Evolutionary conservation across 2,113 vertebrate species (phyloP).

Genomic region (Ciconia stormi): DNA sequence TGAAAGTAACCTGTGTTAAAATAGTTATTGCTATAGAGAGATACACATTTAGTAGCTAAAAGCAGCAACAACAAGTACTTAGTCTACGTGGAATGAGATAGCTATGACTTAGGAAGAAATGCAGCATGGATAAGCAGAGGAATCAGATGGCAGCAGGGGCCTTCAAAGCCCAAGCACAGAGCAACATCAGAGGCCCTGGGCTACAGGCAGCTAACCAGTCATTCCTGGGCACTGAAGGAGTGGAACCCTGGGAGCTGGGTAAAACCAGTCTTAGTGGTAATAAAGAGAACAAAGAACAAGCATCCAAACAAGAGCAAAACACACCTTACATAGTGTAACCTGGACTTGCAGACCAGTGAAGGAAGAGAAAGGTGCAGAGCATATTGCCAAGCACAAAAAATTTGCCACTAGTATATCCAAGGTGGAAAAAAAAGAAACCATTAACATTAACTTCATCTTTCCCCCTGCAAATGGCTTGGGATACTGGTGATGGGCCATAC

Average conservation of each 20-base stretch:
- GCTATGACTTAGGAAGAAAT: neutral
- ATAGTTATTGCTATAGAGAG: neutral
- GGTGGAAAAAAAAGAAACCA: neutral
- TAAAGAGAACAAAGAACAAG: neutral
- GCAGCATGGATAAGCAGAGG: neutral
- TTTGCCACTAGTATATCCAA: neutral
- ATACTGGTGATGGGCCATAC: rapidly evolving
- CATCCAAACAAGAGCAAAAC: neutral
- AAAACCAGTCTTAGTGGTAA: neutral
- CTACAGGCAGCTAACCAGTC: neutral
- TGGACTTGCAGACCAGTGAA: neutral
- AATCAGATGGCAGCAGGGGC: neutral
- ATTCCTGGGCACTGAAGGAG: neutral
- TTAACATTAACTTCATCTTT: neutral
- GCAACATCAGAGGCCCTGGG: neutral
- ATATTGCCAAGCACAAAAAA: neutral
- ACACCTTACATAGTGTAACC: neutral
- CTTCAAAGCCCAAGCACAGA: neutral
- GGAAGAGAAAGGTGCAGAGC: neutral
- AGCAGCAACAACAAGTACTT: neutral
- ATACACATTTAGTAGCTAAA: neutral
- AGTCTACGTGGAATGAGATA: neutral
- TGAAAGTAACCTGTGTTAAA: neutral
- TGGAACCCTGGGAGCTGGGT: neutral
- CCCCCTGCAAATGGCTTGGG: neutral